A percentile compares a stretch with the other conserved stretches of the same genome.
phyloP scores from a whole-genome alignment of 1,140 invertebrate species.

The Drosophila sturtevanti region DNA sequence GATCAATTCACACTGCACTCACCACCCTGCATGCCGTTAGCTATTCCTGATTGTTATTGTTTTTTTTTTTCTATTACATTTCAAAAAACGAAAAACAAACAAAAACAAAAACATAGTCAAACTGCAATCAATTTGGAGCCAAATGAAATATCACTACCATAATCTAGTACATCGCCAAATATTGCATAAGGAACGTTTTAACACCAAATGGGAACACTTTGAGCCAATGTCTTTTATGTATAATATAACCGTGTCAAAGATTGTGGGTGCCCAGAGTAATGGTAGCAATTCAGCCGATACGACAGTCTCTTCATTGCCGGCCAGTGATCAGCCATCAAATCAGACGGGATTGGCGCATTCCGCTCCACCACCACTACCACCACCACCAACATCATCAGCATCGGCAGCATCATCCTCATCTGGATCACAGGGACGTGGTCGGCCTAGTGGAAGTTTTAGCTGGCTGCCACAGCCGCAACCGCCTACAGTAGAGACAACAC shows the following conservation, averaged over 20 bases:
- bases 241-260: constrained; percentile 78
- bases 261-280: constrained; percentile 61
- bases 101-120: constrained; percentile 49
- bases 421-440: constrained; percentile 67
- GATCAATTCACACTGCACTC: no score
- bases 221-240: constrained; percentile 82
- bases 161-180: constrained; percentile 79
- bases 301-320: background rate
- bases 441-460: constrained; percentile 76
- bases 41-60: background rate
- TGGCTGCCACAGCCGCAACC: constrained; percentile 52
- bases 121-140: constrained; percentile 78
- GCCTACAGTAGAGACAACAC: constrained; percentile 4
- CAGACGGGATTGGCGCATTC: constrained; percentile 20
- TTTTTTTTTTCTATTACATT: no score
- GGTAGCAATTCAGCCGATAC: constrained; percentile 21
- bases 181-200: constrained; percentile 79
- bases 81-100: no score
- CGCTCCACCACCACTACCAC: constrained; percentile 34
- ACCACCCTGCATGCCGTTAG: background rate
- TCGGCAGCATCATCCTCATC: constrained; percentile 32
- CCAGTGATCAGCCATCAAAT: background rate
- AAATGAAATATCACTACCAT: constrained; percentile 81
- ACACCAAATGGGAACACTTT: constrained; percentile 80
- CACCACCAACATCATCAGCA: constrained; percentile 27